Evolutionary conservation across 2,113 vertebrate genomes (phyloP).

Genomic region (Alces alces): DNA sequence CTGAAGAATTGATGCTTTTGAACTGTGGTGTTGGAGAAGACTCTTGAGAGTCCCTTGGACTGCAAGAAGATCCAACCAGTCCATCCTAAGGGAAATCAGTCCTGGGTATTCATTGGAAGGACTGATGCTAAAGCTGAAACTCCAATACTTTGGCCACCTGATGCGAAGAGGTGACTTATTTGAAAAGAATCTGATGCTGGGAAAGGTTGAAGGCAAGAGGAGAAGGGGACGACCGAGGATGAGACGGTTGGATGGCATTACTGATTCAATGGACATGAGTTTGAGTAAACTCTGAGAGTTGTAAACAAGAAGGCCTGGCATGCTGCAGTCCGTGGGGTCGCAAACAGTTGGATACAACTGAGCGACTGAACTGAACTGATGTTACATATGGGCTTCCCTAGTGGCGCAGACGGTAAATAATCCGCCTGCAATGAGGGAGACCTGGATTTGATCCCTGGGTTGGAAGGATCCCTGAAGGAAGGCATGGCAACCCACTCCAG

Average conservation of each 20-base stretch:
- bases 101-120: background rate
- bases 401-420: background rate
- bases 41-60: background rate
- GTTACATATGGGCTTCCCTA: background rate
- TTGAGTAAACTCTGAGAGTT: background rate
- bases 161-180: background rate
- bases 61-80: background rate
- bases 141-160: background rate
- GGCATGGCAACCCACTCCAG: background rate
- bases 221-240: background rate
- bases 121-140: background rate
- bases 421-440: background rate
- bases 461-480: background rate
- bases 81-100: background rate
- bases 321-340: background rate
- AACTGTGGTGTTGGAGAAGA: background rate
- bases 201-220: background rate
- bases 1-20: background rate
- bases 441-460: background rate
- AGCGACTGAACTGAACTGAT: background rate
- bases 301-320: background rate
- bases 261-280: background rate
- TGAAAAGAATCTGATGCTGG: background rate
- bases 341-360: background rate
- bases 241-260: background rate